Evolutionary conservation across 2,113 vertebrate genomes (phyloP).

Genomic region (Galemys pyrenaicus): DNA sequence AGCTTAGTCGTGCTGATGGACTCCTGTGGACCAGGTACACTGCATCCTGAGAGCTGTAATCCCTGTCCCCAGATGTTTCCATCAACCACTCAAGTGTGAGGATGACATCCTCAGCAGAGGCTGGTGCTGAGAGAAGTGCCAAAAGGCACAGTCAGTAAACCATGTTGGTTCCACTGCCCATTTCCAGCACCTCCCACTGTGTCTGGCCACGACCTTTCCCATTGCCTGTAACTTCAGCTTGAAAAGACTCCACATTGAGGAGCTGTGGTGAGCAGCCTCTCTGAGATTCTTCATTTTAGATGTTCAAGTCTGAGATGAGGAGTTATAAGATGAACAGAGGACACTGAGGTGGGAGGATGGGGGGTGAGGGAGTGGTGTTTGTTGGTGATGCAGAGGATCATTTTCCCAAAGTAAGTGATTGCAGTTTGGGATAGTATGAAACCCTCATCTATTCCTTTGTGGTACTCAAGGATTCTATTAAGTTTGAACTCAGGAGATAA

Average conservation of each 20-base stretch:
- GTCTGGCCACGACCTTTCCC: background rate
- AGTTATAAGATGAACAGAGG: background rate
- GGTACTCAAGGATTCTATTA: background rate
- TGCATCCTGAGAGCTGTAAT: background rate
- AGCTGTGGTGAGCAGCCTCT: background rate
- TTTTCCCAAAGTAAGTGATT: background rate
- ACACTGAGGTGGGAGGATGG: no score
- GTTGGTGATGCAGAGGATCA: no score
- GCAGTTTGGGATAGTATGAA: background rate
- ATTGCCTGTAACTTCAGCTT: background rate
- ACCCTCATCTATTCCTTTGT: background rate
- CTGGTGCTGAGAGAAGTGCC: background rate
- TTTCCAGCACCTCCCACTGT: background rate
- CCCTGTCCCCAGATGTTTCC: background rate
- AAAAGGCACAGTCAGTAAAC: background rate
- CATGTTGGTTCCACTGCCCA: no score
- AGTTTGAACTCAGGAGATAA: slow-evolving; percentile 50
- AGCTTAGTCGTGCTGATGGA: background rate
- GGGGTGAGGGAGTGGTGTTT: no score
- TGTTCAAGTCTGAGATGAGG: background rate
- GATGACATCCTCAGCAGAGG: background rate
- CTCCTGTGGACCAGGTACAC: background rate
- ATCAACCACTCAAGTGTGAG: background rate
- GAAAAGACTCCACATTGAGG: background rate
- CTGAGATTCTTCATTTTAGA: background rate